Evolutionary conservation across 2,888 invertebrate species (phyloP).

Genomic region (Torymus tubicola): DNA sequence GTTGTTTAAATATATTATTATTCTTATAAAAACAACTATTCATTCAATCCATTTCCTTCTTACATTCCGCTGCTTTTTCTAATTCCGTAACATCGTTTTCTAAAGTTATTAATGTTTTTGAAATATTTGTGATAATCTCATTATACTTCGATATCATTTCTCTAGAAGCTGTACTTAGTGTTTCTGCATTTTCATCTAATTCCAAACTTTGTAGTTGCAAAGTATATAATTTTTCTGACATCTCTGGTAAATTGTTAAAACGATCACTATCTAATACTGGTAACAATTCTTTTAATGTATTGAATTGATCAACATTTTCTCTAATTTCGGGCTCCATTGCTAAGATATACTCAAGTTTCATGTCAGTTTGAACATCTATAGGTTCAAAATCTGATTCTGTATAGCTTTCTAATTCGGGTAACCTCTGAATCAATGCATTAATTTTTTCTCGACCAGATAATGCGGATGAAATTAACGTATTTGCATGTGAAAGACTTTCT

Average conservation of each 20-base stretch:
- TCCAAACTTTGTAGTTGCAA: conserved; percentile 74
- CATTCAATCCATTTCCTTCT: conserved; percentile 68
- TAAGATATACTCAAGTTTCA: conserved; percentile 76
- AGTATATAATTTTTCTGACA: conserved; percentile 75
- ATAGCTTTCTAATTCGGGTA: conserved; percentile 77
- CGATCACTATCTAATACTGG: conserved; percentile 75
- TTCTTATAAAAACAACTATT: conserved; percentile 45
- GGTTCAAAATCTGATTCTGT: conserved; percentile 76
- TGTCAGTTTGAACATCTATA: conserved; percentile 75
- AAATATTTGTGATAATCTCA: conserved; percentile 76
- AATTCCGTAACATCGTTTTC: conserved; percentile 75
- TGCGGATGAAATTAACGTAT: conserved; percentile 78
- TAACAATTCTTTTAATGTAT: conserved; percentile 74
- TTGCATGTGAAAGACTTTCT: conserved; percentile 76
- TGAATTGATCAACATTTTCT: conserved; percentile 72
- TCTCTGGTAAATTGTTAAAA: conserved; percentile 75
- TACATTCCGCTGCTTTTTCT: conserved; percentile 75
- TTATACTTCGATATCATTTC: conserved; percentile 77
- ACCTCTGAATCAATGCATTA: conserved; percentile 75
- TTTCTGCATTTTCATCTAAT: conserved; percentile 74
- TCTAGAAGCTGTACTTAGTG: conserved; percentile 73
- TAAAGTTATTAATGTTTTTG: conserved; percentile 76
- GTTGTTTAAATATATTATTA: conserved; percentile 54
- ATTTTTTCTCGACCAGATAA: conserved; percentile 78
- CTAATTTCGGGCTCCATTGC: conserved; percentile 76